Evolutionary conservation across 2,797 vertebrate genomes (phyloP), one percentile per base, ranked within the genome.

Genomic region (Sebastes umbrosus): DNA sequence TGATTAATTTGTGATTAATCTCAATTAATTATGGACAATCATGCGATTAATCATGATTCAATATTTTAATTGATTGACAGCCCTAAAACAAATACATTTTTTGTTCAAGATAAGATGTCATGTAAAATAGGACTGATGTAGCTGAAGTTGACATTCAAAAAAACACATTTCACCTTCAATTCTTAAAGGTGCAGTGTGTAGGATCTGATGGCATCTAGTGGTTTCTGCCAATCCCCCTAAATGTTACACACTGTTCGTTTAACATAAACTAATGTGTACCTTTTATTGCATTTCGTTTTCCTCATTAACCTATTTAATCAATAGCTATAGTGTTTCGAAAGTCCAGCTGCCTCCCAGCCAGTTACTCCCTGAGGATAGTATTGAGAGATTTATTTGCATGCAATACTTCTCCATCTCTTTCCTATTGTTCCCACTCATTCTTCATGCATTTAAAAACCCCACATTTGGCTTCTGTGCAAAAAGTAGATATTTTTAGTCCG

Each of bases 381-480:
- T 52, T 75, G 43, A 80, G 18, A 59, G 6, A 32, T 59, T 75
- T 68, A 6, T 86, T 69, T 75, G 71, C 29, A 72, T 85, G 43
- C 59, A 77, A 90, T 76, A 64, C 29, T 59, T 73, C 46, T 75
- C 29, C 39, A 22, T 78, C 65, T 77, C 24, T 71, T 62, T 39
- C 52, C 62, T 27, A 77, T 84, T 87, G 68, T 84, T 80, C 62
- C 36, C 46, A 79, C 72, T 46, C 70, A 80, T 84, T 85, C 62
- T 72, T 76, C 55, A 84, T 89, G 69, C 83, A 87, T 92, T 90
- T 84, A 84, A 87, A 92, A 88, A 27, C 6, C 77, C 52, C 58
- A 73, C 36, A 79, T 87, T 88, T 83, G 69, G 75, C 75, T 88
- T 85, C 63, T 73, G 67, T 82, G 36, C 46, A 82, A 84, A 84